Percentiles rank a stretch among this genome's conserved stretches.
Conservation (phyloP, 2,113 vertebrate species). For the Cebus imitator region DNA sequence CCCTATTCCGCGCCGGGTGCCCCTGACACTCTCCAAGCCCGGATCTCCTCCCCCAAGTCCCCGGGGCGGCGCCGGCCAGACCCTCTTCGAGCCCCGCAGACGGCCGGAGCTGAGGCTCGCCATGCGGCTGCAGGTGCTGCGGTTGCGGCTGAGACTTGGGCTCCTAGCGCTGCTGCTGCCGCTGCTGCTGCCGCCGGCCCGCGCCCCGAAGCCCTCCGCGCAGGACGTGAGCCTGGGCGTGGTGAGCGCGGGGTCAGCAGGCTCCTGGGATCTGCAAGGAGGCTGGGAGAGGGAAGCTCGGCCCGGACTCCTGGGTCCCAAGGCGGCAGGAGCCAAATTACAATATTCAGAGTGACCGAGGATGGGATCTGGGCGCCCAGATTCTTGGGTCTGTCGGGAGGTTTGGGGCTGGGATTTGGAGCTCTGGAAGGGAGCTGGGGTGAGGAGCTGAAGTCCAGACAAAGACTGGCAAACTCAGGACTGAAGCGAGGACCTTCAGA, state of each 20-base stretch:
- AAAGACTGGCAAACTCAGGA: neutral
- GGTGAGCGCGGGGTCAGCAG: slow-evolving; percentile 66
- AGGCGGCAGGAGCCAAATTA: neutral
- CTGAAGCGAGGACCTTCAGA: neutral
- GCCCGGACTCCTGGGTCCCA: neutral
- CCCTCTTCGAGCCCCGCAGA: neutral
- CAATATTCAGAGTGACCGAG: neutral
- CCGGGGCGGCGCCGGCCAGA: neutral
- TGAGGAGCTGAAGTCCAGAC: neutral
- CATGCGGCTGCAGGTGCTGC: neutral
- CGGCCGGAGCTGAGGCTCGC: too few relatives aligned
- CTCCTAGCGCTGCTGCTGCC: neutral
- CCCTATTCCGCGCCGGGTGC: neutral
- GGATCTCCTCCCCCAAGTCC: neutral
- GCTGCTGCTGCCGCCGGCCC: neutral
- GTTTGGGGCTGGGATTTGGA: neutral
- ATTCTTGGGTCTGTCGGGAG: neutral
- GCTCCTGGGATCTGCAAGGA: neutral
- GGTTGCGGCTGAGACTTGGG: rapidly evolving
- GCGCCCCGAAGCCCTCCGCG: neutral
- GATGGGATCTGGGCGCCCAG: neutral
- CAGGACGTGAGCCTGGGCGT: slow-evolving; percentile 74
- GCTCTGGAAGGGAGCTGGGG: neutral
- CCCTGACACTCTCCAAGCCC: neutral
- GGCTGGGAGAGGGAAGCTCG: neutral